Conservation (phyloP, 1,140 invertebrate genomes). For the Cydia fagiglandana region DNA sequence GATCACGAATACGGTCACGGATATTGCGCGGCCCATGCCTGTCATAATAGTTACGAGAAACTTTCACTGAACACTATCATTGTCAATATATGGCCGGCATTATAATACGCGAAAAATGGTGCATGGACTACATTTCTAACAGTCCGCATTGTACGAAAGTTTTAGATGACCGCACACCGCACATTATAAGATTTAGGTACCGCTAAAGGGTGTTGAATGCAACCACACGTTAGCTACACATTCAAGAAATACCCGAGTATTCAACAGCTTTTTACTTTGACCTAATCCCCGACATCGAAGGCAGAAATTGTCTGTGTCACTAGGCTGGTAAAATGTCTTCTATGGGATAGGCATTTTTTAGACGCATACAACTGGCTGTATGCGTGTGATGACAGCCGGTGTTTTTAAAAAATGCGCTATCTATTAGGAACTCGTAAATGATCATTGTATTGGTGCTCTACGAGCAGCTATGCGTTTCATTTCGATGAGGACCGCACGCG, state of each 20-base stretch:
- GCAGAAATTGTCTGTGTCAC: no score
- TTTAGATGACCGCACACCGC: no score
- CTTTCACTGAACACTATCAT: conserved; percentile 26
- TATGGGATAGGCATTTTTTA: no score
- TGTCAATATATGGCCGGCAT: conserved; percentile 18
- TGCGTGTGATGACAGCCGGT: neutral
- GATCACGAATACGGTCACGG: conserved; percentile 22
- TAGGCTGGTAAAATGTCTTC: no score
- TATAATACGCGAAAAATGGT: conserved; percentile 4
- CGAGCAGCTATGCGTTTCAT: neutral
- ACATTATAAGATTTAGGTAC: no score
- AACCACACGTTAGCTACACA: no score
- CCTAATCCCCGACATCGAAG: no score
- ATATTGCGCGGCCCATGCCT: conserved; percentile 26
- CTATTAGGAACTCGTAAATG: neutral
- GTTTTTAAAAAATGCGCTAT: neutral
- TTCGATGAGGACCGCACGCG: neutral
- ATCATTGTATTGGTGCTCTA: neutral
- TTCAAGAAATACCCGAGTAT: no score
- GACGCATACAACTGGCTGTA: no score
- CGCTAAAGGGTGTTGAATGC: no score
- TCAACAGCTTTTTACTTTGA: no score
- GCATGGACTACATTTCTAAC: neutral
- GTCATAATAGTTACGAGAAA: neutral
- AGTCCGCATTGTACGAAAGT: neutral